These are phyloP conservation scores for Drosophila grimshawi DNA, from an alignment of 1,140 invertebrate genomes.

Conservation along the genomic window DNA sequence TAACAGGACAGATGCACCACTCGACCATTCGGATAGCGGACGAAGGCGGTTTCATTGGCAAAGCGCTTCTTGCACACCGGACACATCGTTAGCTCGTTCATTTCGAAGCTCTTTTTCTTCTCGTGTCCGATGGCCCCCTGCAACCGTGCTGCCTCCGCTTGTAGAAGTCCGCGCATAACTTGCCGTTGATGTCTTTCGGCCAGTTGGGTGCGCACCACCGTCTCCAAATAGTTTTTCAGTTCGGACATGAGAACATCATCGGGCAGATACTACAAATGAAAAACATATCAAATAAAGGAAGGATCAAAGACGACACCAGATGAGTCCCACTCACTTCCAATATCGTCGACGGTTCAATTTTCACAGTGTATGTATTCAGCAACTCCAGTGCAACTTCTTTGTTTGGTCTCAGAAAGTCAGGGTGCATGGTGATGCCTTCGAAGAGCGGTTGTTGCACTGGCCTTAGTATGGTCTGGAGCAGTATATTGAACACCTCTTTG, in stretches of 20 bases:
- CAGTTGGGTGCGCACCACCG: conserved; percentile 90
- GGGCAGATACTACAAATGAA: conserved; percentile 87
- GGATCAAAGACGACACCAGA: neutral
- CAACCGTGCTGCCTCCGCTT: conserved; percentile 93
- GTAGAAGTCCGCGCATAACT: conserved; percentile 92
- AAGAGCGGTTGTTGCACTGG: conserved; percentile 85
- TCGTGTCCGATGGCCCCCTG: conserved; percentile 91
- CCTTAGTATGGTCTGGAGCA: conserved; percentile 88
- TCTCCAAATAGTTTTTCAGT: conserved; percentile 91
- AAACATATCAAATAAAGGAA: conserved; percentile 10
- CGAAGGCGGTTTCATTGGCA: conserved; percentile 95
- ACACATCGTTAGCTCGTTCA: conserved; percentile 95
- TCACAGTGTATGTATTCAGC: conserved; percentile 92
- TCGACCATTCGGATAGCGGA: conserved; percentile 95
- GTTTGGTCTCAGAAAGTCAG: conserved; percentile 87
- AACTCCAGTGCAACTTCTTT: conserved; percentile 91
- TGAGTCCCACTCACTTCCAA: conserved; percentile 57
- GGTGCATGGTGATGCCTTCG: conserved; percentile 86
- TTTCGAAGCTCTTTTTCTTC: conserved; percentile 91
- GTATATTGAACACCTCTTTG: conserved; percentile 88
- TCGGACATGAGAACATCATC: conserved; percentile 90
- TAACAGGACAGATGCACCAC: conserved; percentile 96
- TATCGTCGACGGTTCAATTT: conserved; percentile 92
- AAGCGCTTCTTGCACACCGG: conserved; percentile 96
- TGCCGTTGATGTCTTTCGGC: conserved; percentile 90